phyloP scores from a whole-genome alignment of 2,797 vertebrate species.

The Podargus strigoides region DNA sequence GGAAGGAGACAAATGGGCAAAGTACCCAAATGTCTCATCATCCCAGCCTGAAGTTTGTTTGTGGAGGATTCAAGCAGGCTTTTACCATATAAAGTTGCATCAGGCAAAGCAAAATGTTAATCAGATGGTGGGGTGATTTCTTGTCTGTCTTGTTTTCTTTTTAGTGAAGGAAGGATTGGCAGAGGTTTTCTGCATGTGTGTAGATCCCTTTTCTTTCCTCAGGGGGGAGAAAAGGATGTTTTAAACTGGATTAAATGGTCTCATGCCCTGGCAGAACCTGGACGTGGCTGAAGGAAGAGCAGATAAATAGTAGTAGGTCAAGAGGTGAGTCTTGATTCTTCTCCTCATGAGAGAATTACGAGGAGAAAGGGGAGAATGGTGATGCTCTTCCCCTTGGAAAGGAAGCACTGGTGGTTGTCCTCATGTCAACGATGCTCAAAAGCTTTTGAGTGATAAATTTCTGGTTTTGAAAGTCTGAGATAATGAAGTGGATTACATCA shows the following conservation, averaged over 20 bases:
- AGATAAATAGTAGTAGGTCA: not conserved
- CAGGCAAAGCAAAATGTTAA: not conserved
- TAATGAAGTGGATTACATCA: not conserved
- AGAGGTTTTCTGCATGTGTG: not conserved
- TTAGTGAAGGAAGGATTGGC: not conserved
- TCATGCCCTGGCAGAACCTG: not conserved
- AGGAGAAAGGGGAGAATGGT: not conserved
- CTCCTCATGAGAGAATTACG: not conserved
- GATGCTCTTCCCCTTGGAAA: not conserved
- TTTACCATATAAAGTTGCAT: conserved; percentile 5
- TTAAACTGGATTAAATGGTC: not conserved
- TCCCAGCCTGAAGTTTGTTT: not conserved
- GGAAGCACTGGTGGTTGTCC: not conserved
- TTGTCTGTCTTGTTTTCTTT: not conserved
- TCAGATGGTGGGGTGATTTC: not conserved
- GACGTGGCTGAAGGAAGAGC: not conserved
- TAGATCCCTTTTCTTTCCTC: not conserved
- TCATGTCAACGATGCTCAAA: not conserved
- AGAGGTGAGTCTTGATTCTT: not conserved
- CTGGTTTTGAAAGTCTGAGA: not conserved
- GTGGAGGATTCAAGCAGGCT: not conserved
- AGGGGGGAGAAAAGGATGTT: not conserved
- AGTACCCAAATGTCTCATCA: conserved; percentile 30
- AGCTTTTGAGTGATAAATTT: not conserved
- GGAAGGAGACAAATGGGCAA: not conserved